phyloP scores from a whole-genome alignment of 2,113 vertebrate species.

The Cariama cristata region DNA sequence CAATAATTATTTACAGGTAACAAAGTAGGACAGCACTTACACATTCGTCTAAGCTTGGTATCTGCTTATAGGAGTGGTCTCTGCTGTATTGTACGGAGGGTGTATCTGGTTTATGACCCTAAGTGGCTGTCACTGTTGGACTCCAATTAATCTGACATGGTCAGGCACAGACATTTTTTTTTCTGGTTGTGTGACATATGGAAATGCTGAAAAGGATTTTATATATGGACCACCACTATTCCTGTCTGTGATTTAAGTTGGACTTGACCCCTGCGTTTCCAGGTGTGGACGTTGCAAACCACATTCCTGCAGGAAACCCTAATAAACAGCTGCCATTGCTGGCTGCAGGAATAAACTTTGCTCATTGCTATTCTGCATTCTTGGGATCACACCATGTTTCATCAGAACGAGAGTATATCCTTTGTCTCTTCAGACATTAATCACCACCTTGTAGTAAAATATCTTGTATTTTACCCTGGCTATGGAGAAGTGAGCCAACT shows the following conservation, averaged over 20 bases:
- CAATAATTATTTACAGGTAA: neutral
- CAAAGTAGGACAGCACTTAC: neutral
- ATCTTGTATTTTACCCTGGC: neutral
- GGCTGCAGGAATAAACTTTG: neutral
- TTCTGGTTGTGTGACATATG: neutral
- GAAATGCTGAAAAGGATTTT: neutral
- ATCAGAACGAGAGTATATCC: neutral
- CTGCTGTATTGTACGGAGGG: neutral
- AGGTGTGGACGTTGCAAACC: neutral
- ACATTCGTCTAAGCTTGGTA: neutral
- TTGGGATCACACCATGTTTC: accelerated
- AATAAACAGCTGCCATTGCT: neutral
- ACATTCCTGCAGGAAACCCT: neutral
- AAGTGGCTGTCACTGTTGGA: neutral
- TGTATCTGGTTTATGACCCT: neutral
- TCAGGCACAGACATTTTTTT: neutral
- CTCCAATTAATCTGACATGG: neutral
- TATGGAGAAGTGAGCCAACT: neutral
- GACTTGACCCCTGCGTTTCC: neutral
- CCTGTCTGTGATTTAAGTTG: neutral
- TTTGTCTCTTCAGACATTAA: neutral
- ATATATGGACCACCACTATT: neutral
- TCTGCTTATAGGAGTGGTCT: neutral
- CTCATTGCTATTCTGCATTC: neutral
- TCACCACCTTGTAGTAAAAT: neutral